Base-by-base conservation (phyloP, 2,888 invertebrate species). In the Meta bourneti region DNA sequence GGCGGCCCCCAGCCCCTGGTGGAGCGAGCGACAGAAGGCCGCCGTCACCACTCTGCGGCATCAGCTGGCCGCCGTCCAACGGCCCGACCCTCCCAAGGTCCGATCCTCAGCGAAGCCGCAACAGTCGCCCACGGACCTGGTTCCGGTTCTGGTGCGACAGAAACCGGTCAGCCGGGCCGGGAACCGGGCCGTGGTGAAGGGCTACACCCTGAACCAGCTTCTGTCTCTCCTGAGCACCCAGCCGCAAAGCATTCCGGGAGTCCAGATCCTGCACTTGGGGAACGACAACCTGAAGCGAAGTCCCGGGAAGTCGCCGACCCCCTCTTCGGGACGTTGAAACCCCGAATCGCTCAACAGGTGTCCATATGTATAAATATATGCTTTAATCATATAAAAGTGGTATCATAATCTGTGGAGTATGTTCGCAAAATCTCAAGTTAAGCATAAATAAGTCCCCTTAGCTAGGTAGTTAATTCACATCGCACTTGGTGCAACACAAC, bases 121-220 rank as follows among this genome's bases (percentile, higher is more conserved):
- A 54, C 20, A 89, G 81, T 7, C 71, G 77, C 7, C 54, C 82
- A 0, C 70, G 77, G 19, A 13, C 72, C 6, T 75, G 83, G 20
- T 49, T 0, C 61, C 61, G 61, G 61, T 61, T 61, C 51, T 20
- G 20, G 20, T 69, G 74, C 54, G 49, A 49, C 49, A 49, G 8
- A 49, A 49, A 61, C 61, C 61, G 61, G 61, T 61, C 13, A 61
- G 61, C 61, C 7, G 61, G 61, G 11, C 61, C 8, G 16, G 61
- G 5, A 61, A 61, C 61, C 7, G 61, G 9, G 5, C 11, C 16
- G 13, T 11, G 61, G 61, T 5, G 16, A 11, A 16, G 11, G 85
- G 88, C 6, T 81, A 86, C 61, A 89, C 91, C 13, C 52, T 93
- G 13, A 79, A 89, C 8, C 92, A 93, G 48, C 82, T 93, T 16